A percentile compares a stretch with the other conserved stretches of the same genome.
Evolutionary conservation across 2,797 vertebrate species (phyloP).

Genomic region (Phalanger gymnotis): DNA sequence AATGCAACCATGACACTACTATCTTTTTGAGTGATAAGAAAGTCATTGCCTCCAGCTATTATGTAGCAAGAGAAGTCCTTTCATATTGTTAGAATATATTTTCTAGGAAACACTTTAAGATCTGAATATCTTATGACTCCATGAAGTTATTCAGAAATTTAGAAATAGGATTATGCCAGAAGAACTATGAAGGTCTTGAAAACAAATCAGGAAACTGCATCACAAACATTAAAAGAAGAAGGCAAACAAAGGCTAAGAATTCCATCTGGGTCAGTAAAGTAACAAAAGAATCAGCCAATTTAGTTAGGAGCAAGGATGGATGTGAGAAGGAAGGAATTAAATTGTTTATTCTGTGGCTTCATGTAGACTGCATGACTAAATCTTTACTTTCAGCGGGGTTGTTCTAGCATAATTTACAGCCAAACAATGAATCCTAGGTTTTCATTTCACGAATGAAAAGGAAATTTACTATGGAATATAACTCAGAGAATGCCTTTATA

Average conservation of each 20-base stretch:
- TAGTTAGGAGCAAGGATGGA: neutral
- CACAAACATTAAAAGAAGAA: conserved; percentile 28
- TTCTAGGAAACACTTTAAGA: conserved; percentile 54
- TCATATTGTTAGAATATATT: conserved; percentile 60
- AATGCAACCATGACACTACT: neutral
- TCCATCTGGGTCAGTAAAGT: conserved; percentile 48
- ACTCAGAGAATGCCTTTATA: neutral
- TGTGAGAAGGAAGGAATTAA: neutral
- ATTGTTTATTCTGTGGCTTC: conserved; percentile 37
- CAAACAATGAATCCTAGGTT: neutral
- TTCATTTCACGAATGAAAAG: neutral
- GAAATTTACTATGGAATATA: neutral
- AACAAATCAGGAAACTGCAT: conserved; percentile 2
- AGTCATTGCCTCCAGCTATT: conserved; percentile 35
- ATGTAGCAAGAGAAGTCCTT: conserved; percentile 28
- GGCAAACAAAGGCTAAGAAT: conserved; percentile 44
- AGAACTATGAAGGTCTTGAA: conserved; percentile 14
- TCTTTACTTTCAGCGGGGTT: neutral
- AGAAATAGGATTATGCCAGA: conserved; percentile 31
- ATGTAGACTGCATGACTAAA: conserved; percentile 5
- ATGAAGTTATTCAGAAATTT: conserved; percentile 57
- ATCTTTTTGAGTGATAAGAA: conserved; percentile 33
- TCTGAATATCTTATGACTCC: conserved; percentile 58
- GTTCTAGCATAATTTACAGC: neutral
- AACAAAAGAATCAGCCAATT: conserved; percentile 45